Base-by-base conservation (phyloP, 2,888 invertebrate species). In the Priocnemis perturbator region DNA sequence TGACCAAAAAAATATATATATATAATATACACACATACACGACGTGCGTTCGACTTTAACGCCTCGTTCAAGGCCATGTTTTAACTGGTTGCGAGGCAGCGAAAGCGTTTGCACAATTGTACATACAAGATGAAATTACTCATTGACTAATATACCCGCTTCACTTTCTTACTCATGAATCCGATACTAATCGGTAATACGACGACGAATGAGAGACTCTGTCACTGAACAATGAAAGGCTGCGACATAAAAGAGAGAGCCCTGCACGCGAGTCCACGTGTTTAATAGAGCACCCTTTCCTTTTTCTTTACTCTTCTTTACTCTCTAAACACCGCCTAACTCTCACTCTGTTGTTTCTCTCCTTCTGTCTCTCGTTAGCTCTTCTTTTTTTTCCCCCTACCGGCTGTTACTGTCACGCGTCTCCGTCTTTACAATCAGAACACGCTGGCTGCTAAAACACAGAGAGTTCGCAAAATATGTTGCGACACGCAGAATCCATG, bases 41-140 rank as follows among this genome's bases (percentile, higher is more conserved):
- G 60, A 79, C 48, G 77, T 73, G 72, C 72, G 73, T 77, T 72
- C 69, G 76, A 73, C 61, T 74, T 72, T 60, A 67, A 58, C 62
- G 66, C 69, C 75, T 79, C 53, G 67, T 56, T 20, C 45, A 78
- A 75, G 67, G 53, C 79, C 78, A 79, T 70, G 69, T 69, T 77
- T 73, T 68, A 73, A 73, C 79, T 76, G 79, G 77, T 75, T 69
- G 69, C 63, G 57, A 60, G 64, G 50, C 5, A 19, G 69, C 62
- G 62, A 62, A 71, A 60, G 67, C 69, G 61, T 64, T 50, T 71
- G 75, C 75, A 75, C 75, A 37, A 68, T 56, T 23, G 63, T 37
- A 37, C 37, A 37, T 37, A 37, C 37, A 37, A 37, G 37, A 37
- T 37, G 37, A 37, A 5, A 37, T 37, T 37, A 37, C 37, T 37